Conservation (phyloP, 2,113 vertebrate genomes). For the Peromyscus leucopus region DNA sequence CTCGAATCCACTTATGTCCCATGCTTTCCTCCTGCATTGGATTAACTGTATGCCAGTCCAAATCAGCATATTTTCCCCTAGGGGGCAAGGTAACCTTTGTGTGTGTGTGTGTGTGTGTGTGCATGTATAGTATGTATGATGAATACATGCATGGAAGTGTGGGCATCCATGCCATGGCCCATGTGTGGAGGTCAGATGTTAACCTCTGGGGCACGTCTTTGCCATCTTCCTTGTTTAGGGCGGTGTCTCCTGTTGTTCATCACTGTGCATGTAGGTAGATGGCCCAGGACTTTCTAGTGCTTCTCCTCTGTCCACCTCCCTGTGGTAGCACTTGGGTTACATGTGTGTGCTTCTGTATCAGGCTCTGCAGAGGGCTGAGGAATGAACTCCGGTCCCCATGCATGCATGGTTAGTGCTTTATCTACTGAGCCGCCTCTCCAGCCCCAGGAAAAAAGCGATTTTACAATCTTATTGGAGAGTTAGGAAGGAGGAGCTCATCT, state of each 20-base stretch:
- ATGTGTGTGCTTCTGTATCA: not conserved
- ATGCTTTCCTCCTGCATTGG: not conserved
- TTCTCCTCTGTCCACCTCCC: not conserved
- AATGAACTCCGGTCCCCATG: not conserved
- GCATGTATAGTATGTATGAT: not conserved
- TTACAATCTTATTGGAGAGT: constrained; percentile 49
- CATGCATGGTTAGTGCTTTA: not conserved
- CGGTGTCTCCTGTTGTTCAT: no score
- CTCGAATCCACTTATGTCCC: not conserved
- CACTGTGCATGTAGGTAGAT: no score
- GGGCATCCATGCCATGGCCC: not conserved
- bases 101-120: not conserved
- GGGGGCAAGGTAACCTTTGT: not conserved
- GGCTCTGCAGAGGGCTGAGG: not conserved
- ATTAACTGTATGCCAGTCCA: constrained; percentile 26
- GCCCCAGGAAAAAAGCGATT: not conserved
- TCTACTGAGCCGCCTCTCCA: not conserved
- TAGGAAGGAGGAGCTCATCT: constrained; percentile 14
- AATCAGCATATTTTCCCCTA: constrained; percentile 45
- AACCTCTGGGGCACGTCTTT: not conserved
- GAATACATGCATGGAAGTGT: not conserved
- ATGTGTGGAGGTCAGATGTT: not conserved
- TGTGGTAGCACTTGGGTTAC: not conserved
- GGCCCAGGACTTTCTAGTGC: not conserved
- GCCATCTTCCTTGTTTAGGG: not conserved